Evolutionary conservation across 1,140 invertebrate species (phyloP).

Genomic region (Aradophagus sp.): DNA sequence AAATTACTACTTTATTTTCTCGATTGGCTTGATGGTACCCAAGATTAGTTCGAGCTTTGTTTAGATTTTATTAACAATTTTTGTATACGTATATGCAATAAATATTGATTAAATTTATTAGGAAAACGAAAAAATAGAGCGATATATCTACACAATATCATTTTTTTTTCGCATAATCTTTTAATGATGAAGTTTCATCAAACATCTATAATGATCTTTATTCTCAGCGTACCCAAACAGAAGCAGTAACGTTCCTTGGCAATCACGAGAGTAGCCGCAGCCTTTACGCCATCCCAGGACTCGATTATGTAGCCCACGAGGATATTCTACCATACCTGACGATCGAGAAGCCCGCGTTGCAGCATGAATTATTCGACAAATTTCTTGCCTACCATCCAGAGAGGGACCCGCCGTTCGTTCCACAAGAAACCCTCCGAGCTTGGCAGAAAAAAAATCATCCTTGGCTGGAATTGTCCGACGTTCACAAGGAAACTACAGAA

Average conservation of each 20-base stretch:
- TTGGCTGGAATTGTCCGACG: slow-evolving; percentile 96
- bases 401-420: slow-evolving; percentile 89
- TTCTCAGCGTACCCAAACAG: slow-evolving; percentile 95
- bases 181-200: too few relatives aligned
- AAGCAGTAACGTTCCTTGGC: slow-evolving; percentile 97
- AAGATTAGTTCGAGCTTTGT: too few relatives aligned
- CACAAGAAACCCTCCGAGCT: slow-evolving; percentile 91
- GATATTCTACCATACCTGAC: slow-evolving; percentile 92
- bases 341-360: slow-evolving; percentile 87
- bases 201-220: too few relatives aligned
- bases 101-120: too few relatives aligned
- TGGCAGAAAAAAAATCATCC: slow-evolving; percentile 99
- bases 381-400: slow-evolving; percentile 89
- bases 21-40: too few relatives aligned
- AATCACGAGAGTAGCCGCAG: slow-evolving; percentile 95
- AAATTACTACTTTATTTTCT: too few relatives aligned
- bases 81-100: too few relatives aligned
- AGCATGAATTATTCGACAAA: slow-evolving; percentile 97
- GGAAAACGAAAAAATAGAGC: too few relatives aligned
- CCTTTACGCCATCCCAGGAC: slow-evolving; percentile 94
- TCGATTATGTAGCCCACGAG: slow-evolving; percentile 98
- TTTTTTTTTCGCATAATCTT: too few relatives aligned
- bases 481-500: slow-evolving; percentile 98
- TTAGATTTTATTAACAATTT: too few relatives aligned
- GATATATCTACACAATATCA: too few relatives aligned